A percentile compares a stretch with the other conserved stretches of the same genome.
These are phyloP conservation scores for Aporophyla nigra DNA, from an alignment of 2,888 invertebrate species.

Conservation along the genomic window DNA sequence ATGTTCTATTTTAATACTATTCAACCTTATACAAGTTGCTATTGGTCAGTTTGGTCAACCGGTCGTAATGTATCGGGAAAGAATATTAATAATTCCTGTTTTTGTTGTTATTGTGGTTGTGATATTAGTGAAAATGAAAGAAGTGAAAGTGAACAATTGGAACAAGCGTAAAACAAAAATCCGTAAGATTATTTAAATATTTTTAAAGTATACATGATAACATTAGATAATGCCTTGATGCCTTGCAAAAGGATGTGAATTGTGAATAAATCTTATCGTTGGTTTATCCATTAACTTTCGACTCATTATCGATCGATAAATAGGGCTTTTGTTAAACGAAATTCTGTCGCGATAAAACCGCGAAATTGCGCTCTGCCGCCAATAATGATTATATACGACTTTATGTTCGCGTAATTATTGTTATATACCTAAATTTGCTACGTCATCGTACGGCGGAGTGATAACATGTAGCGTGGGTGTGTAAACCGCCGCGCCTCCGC, in stretches of 20 bases:
- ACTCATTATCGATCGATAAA: slow-evolving; percentile 47
- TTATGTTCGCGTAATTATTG: slow-evolving; percentile 61
- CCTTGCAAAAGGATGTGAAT: slow-evolving; percentile 11
- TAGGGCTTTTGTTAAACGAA: slow-evolving; percentile 37
- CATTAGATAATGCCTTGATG: neutral
- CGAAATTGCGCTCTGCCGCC: slow-evolving; percentile 56
- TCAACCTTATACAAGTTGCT: slow-evolving; percentile 54
- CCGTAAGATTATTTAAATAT: slow-evolving; percentile 46
- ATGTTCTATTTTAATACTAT: slow-evolving; percentile 64
- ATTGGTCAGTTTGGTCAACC: slow-evolving; percentile 60
- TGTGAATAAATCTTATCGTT: slow-evolving; percentile 44
- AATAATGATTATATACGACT: slow-evolving; percentile 62
- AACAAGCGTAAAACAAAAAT: slow-evolving; percentile 42
- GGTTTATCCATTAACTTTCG: slow-evolving; percentile 18
- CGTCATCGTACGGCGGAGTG: slow-evolving; percentile 69
- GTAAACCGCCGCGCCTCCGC: slow-evolving; percentile 79
- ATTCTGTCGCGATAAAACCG: slow-evolving; percentile 57
- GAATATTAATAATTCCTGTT: slow-evolving; percentile 51
- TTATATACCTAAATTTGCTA: slow-evolving; percentile 60
- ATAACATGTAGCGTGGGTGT: slow-evolving; percentile 76
- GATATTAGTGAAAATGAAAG: slow-evolving; percentile 54
- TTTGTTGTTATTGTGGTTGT: slow-evolving; percentile 45
- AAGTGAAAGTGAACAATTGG: slow-evolving; percentile 54
- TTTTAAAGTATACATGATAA: neutral
- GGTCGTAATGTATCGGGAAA: slow-evolving; percentile 47